Percentiles rank a stretch among this genome's conserved stretches.
phyloP scores from a whole-genome alignment of 2,797 vertebrate species.

The Paratrypauchen microcephalus region DNA sequence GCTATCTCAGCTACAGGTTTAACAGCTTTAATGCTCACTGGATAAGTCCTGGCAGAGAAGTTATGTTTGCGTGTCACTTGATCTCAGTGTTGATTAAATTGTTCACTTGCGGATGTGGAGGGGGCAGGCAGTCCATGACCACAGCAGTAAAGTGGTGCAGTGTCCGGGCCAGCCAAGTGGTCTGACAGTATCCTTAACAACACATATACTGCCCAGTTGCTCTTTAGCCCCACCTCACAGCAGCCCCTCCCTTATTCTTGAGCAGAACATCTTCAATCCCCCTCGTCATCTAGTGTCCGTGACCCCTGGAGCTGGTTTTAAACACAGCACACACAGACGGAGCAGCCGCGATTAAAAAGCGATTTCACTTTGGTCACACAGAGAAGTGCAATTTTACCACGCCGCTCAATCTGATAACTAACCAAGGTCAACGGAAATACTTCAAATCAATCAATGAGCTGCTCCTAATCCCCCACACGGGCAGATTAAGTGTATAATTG shows the following conservation, averaged over 20 bases:
- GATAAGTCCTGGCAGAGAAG: constrained; percentile 22
- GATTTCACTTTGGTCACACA: constrained; percentile 82
- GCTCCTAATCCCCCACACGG: constrained; percentile 86
- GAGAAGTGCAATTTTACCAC: constrained; percentile 84
- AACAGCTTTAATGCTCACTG: constrained; percentile 3
- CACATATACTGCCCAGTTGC: not conserved
- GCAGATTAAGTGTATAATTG: constrained; percentile 99
- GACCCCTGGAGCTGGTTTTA: constrained; percentile 50
- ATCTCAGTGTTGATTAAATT: constrained; percentile 68
- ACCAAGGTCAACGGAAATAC: constrained; percentile 93
- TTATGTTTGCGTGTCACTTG: constrained; percentile 45
- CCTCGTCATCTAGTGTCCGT: constrained; percentile 53
- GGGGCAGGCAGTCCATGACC: constrained; percentile 39
- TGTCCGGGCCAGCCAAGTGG: constrained; percentile 82
- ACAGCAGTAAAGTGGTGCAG: constrained; percentile 66
- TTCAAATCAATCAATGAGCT: constrained; percentile 92
- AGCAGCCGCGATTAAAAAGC: constrained; percentile 82
- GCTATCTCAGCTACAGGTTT: not conserved
- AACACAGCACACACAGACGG: constrained; percentile 23
- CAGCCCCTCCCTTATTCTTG: constrained; percentile 24
- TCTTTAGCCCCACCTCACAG: constrained; percentile 2
- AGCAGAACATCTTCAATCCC: constrained; percentile 46
- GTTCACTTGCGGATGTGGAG: constrained; percentile 63
- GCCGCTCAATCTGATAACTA: constrained; percentile 85
- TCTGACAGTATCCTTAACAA: constrained; percentile 55